Base-by-base conservation (phyloP, 1,140 invertebrate species). In the Brachionus angularis region DNA sequence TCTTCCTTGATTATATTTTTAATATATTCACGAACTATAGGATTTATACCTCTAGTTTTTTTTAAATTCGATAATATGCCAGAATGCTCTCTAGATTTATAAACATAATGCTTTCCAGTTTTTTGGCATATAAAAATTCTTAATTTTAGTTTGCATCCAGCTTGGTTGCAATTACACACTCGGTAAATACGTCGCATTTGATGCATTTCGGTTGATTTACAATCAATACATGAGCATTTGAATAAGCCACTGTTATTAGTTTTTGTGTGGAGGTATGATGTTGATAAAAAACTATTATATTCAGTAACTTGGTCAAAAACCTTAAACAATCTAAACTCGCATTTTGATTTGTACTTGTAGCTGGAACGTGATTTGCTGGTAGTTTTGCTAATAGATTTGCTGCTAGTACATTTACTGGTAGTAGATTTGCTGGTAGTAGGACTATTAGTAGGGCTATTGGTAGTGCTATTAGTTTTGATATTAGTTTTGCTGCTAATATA, bases 121-220 rank as follows among this genome's bases (percentile, higher is more conserved):
- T 33, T 5, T 55, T 55, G 52, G 21, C 52, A 55, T 33, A 31
- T 33, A 55, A 33, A 55, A 55, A 55, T 55, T 27, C 29, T 31
- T n/a, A 55, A 55, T 33, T 33, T 31, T 34, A 55, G 18, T 16
- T 27, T 33, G 33, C 52, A 55, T n/a, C 12, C 7, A 55, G 31
- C 52, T 34, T 27, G 21, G 10, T 31, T 55, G 21, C 31, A 55
- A 34, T 55, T 55, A 18, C 31, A 55, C 34, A 16, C 34, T 34
- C 52, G 31, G 18, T 55, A 55, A 5, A 55, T 55, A 33, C 52
- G 31, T 55, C n/a, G 29, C 52, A 55, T 53, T 1, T 53, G 5
- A 12, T 53, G 27, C 47, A 50, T 3, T 4, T 18, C 23, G 14
- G 23, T 2, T 3, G 25, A 4, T 27, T 2, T 50, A 50, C 47